Percentiles rank a stretch among this genome's conserved stretches.
These are phyloP conservation scores for Siphonodentalium dalli DNA, from an alignment of 2,888 invertebrate species.

Conservation along the genomic window DNA sequence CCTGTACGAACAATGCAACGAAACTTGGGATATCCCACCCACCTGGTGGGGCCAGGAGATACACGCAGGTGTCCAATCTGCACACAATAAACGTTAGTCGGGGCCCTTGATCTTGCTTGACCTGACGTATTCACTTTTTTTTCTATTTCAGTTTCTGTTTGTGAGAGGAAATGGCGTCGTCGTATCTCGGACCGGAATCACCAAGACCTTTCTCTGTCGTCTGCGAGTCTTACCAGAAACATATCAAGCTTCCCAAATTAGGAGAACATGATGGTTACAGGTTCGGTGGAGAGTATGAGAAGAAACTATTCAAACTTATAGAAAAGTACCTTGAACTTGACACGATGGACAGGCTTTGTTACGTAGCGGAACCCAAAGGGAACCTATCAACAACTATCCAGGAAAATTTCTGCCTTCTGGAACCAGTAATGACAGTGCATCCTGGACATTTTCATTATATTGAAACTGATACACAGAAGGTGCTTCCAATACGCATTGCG, in stretches of 20 bases:
- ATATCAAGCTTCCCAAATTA: slow-evolving; percentile 41
- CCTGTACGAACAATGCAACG: no score
- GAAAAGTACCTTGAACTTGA: slow-evolving; percentile 56
- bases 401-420: slow-evolving; percentile 53
- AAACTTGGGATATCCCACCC: no score
- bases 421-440: slow-evolving; percentile 51
- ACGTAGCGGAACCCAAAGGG: slow-evolving; percentile 57
- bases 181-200: slow-evolving; percentile 59
- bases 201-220: slow-evolving; percentile 59
- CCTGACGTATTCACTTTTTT: neutral
- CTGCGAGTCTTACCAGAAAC: slow-evolving; percentile 52
- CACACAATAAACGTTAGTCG: no score
- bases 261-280: slow-evolving; percentile 39
- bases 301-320: slow-evolving; percentile 46
- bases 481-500: slow-evolving; percentile 49
- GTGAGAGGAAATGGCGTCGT: slow-evolving; percentile 40
- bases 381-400: slow-evolving; percentile 45
- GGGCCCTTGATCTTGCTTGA: slow-evolving; percentile 40
- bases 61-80: no score
- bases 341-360: slow-evolving; percentile 55
- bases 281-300: slow-evolving; percentile 54
- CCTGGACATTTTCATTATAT: slow-evolving; percentile 59
- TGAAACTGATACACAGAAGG: slow-evolving; percentile 45
- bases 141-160: slow-evolving; percentile 4
- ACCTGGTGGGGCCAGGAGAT: no score